Conservation (phyloP, 2,888 invertebrate species). For the Pristionchus arcanus region DNA sequence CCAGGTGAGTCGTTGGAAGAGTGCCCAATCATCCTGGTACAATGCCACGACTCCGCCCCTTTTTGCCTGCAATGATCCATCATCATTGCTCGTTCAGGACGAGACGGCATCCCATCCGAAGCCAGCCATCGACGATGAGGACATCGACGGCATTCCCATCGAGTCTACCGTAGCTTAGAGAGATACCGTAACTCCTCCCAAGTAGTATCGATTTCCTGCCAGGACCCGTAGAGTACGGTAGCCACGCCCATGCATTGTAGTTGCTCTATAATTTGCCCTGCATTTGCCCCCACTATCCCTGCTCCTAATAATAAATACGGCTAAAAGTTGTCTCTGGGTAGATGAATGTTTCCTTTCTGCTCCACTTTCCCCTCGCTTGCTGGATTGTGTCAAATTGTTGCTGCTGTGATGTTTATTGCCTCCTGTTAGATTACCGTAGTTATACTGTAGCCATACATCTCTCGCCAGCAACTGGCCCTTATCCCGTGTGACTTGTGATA, state of each 20-base stretch:
- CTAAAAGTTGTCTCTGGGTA: conserved; percentile 29
- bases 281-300: background rate
- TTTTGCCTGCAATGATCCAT: background rate
- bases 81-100: background rate
- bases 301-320: conserved; percentile 22
- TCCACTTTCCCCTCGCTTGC: background rate
- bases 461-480: background rate
- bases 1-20: background rate
- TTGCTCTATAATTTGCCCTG: background rate
- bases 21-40: background rate
- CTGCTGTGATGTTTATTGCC: background rate
- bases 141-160: conserved; percentile 52
- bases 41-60: background rate
- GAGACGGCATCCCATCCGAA: background rate
- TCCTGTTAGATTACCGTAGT: background rate
- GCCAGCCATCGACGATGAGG: background rate
- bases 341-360: background rate
- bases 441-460: conserved; percentile 24
- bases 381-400: background rate
- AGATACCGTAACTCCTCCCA: background rate
- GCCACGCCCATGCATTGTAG: background rate
- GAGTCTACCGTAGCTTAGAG: background rate
- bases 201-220: background rate
- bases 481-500: conserved; percentile 35
- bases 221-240: conserved; percentile 18